Evolutionary conservation across 1,140 invertebrate genomes (phyloP), one percentile per base, ranked within the genome.

Genomic region (Drosophila obscura): DNA sequence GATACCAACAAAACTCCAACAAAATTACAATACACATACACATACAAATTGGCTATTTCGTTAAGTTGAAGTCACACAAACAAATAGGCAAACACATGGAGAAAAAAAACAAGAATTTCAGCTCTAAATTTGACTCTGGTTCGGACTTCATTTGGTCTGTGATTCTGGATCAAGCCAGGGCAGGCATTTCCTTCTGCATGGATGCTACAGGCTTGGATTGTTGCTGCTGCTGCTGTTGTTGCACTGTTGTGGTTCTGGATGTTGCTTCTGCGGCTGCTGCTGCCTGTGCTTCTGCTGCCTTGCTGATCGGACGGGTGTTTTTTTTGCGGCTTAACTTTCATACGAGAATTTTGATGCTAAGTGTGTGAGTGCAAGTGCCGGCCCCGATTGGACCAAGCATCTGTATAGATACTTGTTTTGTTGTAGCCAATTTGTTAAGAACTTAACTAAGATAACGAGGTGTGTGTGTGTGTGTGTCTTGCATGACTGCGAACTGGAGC

Each of bases 41-140:
- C 53, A 75, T 58, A 75, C 72, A 75, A 74, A 74, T 74, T 74
- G 71, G 71, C 72, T 74, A 74, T 72, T 19, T 19, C 19, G 1
- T 19, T 19, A 19, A 39, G 45, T 51, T 46, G 56, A 24, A 56
- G 22, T 51, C 41, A 50, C 45, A 13, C 49, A 59, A 64, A 22
- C 5, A 39, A 35, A 57, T 35, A 77, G 61, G 75, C 75, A 68
- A 63, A 82, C 44, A 77, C 66, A 77, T 49, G 45, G 22, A 44
- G 65, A 50, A n/a, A 57, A 41, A 71, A 60, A 45, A 35, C 28
- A 50, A 59, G 53, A 45, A 52, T 39, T 45, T 57, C 52, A 51
- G 49, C 53, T 39, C 51, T 61, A 26, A 39, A 64, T 43, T 52
- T 19, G 50, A 22, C 55, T 39, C 53, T 60, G 67, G 9, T 67